These are phyloP conservation scores for Alitta virens DNA, from an alignment of 2,888 invertebrate genomes.

Conservation along the genomic window DNA sequence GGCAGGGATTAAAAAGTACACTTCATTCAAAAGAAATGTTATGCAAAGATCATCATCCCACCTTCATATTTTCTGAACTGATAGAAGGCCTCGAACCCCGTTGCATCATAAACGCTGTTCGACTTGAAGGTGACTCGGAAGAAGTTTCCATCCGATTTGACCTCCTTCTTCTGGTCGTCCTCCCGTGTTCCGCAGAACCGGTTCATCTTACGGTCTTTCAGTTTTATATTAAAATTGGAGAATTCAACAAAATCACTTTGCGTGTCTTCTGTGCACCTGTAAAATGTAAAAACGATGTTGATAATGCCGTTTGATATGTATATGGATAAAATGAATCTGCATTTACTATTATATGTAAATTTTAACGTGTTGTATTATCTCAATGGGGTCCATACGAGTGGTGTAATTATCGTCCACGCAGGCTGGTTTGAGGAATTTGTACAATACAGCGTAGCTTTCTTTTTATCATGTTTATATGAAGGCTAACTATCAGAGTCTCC, in stretches of 20 bases:
- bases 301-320: too few relatives aligned
- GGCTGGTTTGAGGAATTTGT: too few relatives aligned
- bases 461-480: too few relatives aligned
- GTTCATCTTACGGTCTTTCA: slow-evolving; percentile 83
- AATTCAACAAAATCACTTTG: slow-evolving; percentile 96
- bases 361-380: too few relatives aligned
- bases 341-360: too few relatives aligned
- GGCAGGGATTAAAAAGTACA: too few relatives aligned
- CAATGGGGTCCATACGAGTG: too few relatives aligned
- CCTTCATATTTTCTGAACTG: slow-evolving; percentile 66
- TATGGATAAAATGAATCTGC: too few relatives aligned
- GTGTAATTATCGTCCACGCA: too few relatives aligned
- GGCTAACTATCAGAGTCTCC: too few relatives aligned
- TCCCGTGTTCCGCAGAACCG: slow-evolving; percentile 74
- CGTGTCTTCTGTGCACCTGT: slow-evolving; percentile 84
- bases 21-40: not conserved
- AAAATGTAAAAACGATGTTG: slow-evolving; percentile 32
- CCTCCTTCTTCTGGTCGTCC: slow-evolving; percentile 53
- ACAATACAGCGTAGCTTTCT: too few relatives aligned
- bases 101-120: slow-evolving; percentile 88
- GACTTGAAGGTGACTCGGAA: slow-evolving; percentile 93
- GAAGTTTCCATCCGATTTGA: slow-evolving; percentile 82
- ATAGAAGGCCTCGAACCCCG: slow-evolving; percentile 90
- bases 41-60: slow-evolving; percentile 1
- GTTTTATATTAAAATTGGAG: slow-evolving; percentile 77